A percentile compares a stretch with the other conserved stretches of the same genome.
Conservation (phyloP, 2,113 vertebrate species). For the Orthonyx spaldingii region DNA sequence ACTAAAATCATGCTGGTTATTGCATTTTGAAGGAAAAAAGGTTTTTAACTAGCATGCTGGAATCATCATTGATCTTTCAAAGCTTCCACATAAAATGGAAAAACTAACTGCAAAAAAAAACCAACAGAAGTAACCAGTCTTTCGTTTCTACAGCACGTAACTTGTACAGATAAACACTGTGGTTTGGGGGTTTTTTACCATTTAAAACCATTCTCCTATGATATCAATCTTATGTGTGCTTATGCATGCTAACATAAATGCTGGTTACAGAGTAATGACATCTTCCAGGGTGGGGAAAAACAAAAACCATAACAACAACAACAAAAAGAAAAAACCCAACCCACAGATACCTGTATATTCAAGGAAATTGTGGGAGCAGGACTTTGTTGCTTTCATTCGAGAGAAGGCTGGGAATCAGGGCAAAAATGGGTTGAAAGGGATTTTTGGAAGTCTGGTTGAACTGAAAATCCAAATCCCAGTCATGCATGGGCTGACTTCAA, state of each 20-base stretch:
- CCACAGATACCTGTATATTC: not conserved
- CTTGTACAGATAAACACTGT: not conserved
- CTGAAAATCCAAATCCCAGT: not conserved
- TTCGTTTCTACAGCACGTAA: not conserved
- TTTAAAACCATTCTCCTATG: not conserved
- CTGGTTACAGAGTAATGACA: not conserved
- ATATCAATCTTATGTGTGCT: not conserved
- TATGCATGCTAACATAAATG: not conserved
- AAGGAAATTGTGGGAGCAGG: not conserved
- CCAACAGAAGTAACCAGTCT: not conserved
- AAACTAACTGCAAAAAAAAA: not conserved
- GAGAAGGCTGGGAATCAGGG: not conserved
- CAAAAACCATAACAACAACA: not conserved
- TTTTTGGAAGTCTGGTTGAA: not conserved
- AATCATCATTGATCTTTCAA: not conserved
- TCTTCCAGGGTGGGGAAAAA: not conserved
- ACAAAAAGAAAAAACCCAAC: not conserved
- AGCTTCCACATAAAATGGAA: not conserved
- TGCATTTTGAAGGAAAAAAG: constrained; percentile 14
- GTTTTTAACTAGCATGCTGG: not conserved
- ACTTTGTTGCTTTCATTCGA: not conserved
- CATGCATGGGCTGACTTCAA: not conserved
- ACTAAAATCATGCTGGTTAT: constrained; percentile 25
- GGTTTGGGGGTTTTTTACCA: not conserved
- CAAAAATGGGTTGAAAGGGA: not conserved